Base-by-base conservation (phyloP, 2,113 vertebrate genomes). In the Nycticryphes semicollaris region DNA sequence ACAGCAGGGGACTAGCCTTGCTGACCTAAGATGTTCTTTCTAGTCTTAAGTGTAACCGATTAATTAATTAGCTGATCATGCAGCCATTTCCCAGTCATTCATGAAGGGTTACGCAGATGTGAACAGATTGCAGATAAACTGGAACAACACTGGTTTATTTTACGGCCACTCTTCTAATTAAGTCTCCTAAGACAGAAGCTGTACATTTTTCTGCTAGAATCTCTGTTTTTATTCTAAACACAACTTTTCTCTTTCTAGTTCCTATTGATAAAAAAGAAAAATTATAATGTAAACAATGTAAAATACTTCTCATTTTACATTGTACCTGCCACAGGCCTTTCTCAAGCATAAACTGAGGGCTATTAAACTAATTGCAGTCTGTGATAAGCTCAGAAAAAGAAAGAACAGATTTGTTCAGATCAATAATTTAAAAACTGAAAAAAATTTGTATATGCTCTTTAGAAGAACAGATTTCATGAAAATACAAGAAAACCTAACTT, bases 1-100 rank as follows among this genome's bases (percentile, higher is more conserved):
- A 68, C 84, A 84, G 87, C 23, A 84, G 77, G 45, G 33, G 33
- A 25, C 51, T 87, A 35, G 62, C 81, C 80, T 89, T 91, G 77
- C 53, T 91, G 89, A 89, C 77, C 89, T 47, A 53, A 81, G 80
- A 75, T 63, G 62, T 82, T 96, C 91, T 81, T 94, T 84, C 25
- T 35, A 82, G 69, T 64, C 91, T 59, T 95, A 93, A 94, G 50
- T 72, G 69, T 77, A 94, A 53, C 69, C 45, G 80, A 62, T 92
- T 95, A 92, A 72, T 82, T 79, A 53, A 50, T 96, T 66, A 96
- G 89, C 80, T 93, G 69, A 54, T 70, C 50, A 48, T 79, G 69
- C 81, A 88, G 79, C 74, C 78, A 51, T 62, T 92, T 90, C 63
- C 45, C 67, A 96, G 84, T 23, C 87, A 66, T 79, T 92, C 75